phyloP scores from a whole-genome alignment of 1,140 invertebrate species.

The Hyles vespertilio region DNA sequence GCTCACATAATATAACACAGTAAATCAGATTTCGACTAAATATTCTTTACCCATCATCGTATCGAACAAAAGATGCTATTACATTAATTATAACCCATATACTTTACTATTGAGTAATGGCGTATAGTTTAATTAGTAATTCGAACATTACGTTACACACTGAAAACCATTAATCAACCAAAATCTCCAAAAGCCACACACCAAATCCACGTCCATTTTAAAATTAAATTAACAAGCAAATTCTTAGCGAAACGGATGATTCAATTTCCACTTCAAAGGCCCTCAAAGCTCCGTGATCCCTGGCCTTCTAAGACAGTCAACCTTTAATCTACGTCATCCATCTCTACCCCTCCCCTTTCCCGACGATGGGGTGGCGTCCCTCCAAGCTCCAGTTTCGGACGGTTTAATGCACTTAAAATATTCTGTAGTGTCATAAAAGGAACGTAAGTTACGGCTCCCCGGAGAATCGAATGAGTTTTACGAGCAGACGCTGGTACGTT shows the following conservation, averaged over 20 bases:
- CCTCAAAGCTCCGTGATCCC: constrained; percentile 10
- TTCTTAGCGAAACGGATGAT: constrained; percentile 10
- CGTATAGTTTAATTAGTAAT: no score
- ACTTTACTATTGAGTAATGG: no score
- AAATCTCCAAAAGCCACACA: no score
- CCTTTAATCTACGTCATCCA: constrained; percentile 29
- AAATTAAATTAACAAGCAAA: constrained; percentile 8
- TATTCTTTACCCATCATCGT: no score
- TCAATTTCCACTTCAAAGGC: constrained; percentile 13
- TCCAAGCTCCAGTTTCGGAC: constrained; percentile 2
- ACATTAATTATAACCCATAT: no score
- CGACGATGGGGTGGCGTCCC: no score
- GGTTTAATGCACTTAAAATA: constrained; percentile 57
- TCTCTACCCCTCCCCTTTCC: not conserved
- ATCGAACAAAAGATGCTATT: no score
- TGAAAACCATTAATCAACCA: no score
- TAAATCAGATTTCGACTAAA: no score
- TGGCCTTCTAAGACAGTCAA: constrained; percentile 7
- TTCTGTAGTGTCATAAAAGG: constrained; percentile 57
- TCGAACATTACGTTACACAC: no score
- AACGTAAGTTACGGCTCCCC: constrained; percentile 42
- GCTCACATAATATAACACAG: no score
- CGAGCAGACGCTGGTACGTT: constrained; percentile 3
- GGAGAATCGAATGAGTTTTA: constrained; percentile 26
- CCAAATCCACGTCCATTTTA: not conserved